A percentile compares a stretch with the other conserved stretches of the same genome.
Evolutionary conservation across 2,797 vertebrate genomes (phyloP).

Genomic region (Macropodus opercularis): DNA sequence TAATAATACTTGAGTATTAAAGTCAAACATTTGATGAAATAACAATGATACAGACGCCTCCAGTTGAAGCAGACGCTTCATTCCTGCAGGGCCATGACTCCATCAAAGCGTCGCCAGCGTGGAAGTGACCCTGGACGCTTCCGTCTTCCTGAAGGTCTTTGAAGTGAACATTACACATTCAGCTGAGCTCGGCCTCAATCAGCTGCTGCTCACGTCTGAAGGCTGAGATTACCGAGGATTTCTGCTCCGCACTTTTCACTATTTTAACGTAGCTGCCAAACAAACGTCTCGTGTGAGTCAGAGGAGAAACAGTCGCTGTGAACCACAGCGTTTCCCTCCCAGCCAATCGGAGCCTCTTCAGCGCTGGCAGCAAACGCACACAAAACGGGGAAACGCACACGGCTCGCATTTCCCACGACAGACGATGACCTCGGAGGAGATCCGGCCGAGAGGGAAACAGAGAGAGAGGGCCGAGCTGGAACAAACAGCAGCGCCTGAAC

Average conservation of each 20-base stretch:
- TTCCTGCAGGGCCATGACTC: too few relatives aligned
- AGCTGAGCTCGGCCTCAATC: constrained; percentile 10
- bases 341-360: constrained; percentile 25
- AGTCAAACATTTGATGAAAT: too few relatives aligned
- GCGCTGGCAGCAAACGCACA: constrained; percentile 27
- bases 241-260: constrained; percentile 15
- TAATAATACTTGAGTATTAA: too few relatives aligned
- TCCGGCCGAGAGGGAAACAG: constrained; percentile 30
- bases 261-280: constrained; percentile 24
- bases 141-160: background rate
- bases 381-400: constrained; percentile 7
- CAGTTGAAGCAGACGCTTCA: too few relatives aligned
- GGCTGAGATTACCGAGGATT: constrained; percentile 19
- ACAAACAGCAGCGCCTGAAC: too few relatives aligned
- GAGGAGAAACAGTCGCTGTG: constrained; percentile 19
- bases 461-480: too few relatives aligned
- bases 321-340: constrained; percentile 29
- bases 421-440: constrained; percentile 58
- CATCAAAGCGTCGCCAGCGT: background rate
- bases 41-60: too few relatives aligned
- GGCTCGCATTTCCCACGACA: constrained; percentile 66
- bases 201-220: constrained; percentile 15
- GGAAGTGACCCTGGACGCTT: constrained; percentile 2
- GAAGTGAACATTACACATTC: constrained; percentile 19
- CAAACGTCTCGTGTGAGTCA: constrained; percentile 34